A percentile compares a stretch with the other conserved stretches of the same genome.
phyloP scores from a whole-genome alignment of 2,797 vertebrate species.

The Aratinga solstitialis region DNA sequence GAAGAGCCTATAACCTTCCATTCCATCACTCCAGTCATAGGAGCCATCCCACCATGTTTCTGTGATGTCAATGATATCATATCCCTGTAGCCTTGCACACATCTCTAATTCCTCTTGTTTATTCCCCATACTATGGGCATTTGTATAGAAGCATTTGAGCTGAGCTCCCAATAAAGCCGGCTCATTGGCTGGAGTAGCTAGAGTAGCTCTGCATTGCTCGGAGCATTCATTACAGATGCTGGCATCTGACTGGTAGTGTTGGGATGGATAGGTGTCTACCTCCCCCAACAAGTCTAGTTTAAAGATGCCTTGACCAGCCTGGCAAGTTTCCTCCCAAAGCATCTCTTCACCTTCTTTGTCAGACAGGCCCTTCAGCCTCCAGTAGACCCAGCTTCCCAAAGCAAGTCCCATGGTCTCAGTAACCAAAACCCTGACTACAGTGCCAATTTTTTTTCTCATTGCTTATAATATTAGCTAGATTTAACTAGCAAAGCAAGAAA shows the following conservation, averaged over 20 bases:
- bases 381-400: background rate
- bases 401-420: background rate
- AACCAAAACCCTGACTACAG: background rate
- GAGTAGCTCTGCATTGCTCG: background rate
- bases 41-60: background rate
- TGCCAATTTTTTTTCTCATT: background rate
- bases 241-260: background rate
- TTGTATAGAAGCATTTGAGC: background rate
- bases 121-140: background rate
- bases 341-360: background rate
- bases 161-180: background rate
- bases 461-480: background rate
- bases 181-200: background rate
- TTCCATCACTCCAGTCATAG: background rate
- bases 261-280: background rate
- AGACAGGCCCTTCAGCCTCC: background rate
- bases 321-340: background rate
- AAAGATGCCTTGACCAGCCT: background rate
- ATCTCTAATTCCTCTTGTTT: background rate
- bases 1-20: background rate
- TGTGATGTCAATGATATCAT: background rate
- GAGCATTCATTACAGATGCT: background rate
- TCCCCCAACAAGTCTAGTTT: background rate
- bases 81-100: background rate
- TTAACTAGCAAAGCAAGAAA: background rate